These are phyloP conservation scores for Perccottus glenii DNA, from an alignment of 2,113 vertebrate genomes.

Conservation along the genomic window DNA sequence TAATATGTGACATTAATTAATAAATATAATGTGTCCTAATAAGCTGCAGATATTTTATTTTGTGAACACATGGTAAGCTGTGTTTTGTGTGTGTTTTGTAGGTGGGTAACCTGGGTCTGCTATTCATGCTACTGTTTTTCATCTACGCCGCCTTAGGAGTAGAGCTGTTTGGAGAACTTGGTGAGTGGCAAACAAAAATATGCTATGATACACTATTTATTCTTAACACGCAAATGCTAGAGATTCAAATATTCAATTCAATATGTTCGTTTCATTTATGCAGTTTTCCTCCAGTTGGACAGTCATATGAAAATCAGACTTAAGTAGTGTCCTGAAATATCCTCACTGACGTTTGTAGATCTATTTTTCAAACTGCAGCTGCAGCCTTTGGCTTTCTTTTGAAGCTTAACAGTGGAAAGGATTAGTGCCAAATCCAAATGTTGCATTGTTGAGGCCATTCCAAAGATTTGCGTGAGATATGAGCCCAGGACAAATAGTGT, in stretches of 20 bases:
- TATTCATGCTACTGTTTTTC: constrained; percentile 99
- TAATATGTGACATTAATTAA: neutral
- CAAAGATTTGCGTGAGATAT: constrained; percentile 50
- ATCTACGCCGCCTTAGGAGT: constrained; percentile 98
- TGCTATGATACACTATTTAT: neutral
- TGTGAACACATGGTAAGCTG: constrained; percentile 3
- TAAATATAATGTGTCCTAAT: too few relatives aligned
- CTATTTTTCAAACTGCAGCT: constrained; percentile 34
- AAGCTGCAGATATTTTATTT: neutral
- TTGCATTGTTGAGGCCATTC: constrained; percentile 40
- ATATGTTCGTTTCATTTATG: constrained; percentile 14
- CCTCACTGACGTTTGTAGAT: constrained; percentile 38
- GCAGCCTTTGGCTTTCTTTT: constrained; percentile 31
- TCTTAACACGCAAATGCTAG: neutral
- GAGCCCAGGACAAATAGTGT: constrained; percentile 42
- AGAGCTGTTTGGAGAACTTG: constrained; percentile 96
- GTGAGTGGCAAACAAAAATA: constrained; percentile 75
- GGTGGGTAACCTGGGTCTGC: constrained; percentile 98
- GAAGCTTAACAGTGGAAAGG: constrained; percentile 31
- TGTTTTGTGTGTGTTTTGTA: constrained; percentile 63
- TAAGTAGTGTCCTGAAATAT: constrained; percentile 50
- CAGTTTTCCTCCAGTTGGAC: constrained; percentile 25
- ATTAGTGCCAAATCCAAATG: constrained; percentile 47
- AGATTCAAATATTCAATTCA: too few relatives aligned
- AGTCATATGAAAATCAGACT: constrained; percentile 29